Evolutionary conservation across 1,140 invertebrate genomes (phyloP), one percentile per base, ranked within the genome.

Genomic region (Anastatus disparis): DNA sequence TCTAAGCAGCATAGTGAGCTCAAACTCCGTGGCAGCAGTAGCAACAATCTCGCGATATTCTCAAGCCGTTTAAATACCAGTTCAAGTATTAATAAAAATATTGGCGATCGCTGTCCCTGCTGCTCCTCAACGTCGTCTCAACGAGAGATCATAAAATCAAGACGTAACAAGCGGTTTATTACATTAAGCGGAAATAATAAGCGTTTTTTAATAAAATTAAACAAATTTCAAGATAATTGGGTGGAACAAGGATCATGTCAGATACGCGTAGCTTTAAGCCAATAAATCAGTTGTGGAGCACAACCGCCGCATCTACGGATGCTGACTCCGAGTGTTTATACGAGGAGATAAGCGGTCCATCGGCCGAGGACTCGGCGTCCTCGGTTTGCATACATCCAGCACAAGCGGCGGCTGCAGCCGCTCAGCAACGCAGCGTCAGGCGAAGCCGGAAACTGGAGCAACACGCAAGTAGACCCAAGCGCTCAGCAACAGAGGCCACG

Each of bases 201-300:
- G n/a, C n/a, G n/a, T n/a, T n/a, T n/a, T n/a, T n/a, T n/a, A n/a
- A n/a, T n/a, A n/a, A n/a, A n/a, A n/a, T n/a, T n/a, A n/a, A n/a
- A n/a, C n/a, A n/a, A n/a, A n/a, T n/a, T n/a, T n/a, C n/a, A n/a
- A n/a, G n/a, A n/a, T n/a, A n/a, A n/a, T n/a, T n/a, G n/a, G n/a
- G n/a, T 35, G 35, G 27, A 44, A 66, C 42, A n/a, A 85, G 79
- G 79, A n/a, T n/a, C n/a, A 86, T 86, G 85, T 82, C 81, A 81
- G 84, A 86, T 77, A 79, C 81, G 79, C 82, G 80, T 76, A 80
- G 81, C 78, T 85, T 85, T 77, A 82, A 84, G 76, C 83, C 84
- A 84, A 85, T 86, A 86, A 85, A 83, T 63, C 81, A 85, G 74
- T 76, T 83, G 78, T 85, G 83, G 84, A 83, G 79, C 74, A 75